phyloP scores from a whole-genome alignment of 2,797 vertebrate species.

The Hydrolagus colliei region DNA sequence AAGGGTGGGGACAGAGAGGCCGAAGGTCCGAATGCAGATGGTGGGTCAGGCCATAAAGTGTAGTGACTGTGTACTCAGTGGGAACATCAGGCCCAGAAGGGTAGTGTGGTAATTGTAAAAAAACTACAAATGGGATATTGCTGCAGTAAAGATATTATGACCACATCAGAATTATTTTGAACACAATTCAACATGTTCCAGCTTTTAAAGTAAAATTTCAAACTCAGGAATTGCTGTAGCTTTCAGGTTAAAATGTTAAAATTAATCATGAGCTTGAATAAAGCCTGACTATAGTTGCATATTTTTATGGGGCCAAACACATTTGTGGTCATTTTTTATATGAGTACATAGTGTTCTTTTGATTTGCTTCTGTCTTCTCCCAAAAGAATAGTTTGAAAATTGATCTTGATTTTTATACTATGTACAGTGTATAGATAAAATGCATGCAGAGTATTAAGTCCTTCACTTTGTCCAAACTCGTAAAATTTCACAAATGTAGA shows the following conservation, averaged over 20 bases:
- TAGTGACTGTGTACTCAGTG: no score
- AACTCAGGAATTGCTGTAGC: neutral
- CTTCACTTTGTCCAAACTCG: no score
- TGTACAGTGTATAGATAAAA: neutral
- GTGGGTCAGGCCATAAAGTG: no score
- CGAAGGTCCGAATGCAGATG: no score
- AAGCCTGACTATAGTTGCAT: constrained; percentile 11
- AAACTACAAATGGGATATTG: no score
- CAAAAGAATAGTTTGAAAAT: neutral
- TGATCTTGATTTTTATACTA: neutral
- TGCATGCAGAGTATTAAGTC: no score
- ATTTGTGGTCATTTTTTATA: constrained; percentile 17
- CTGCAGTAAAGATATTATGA: neutral
- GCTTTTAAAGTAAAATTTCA: neutral
- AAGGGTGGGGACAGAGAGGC: no score
- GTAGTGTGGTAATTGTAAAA: no score
- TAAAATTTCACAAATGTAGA: no score
- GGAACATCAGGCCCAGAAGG: no score
- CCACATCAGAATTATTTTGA: neutral
- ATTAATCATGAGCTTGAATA: neutral
- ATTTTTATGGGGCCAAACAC: constrained; percentile 4
- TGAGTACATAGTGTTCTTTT: constrained; percentile 18
- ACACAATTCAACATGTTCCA: neutral
- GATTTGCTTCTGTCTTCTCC: neutral
- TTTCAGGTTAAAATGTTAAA: constrained; percentile 25